These are phyloP conservation scores for Drosophila ironensis DNA, from an alignment of 1,140 invertebrate species.

Conservation along the genomic window DNA sequence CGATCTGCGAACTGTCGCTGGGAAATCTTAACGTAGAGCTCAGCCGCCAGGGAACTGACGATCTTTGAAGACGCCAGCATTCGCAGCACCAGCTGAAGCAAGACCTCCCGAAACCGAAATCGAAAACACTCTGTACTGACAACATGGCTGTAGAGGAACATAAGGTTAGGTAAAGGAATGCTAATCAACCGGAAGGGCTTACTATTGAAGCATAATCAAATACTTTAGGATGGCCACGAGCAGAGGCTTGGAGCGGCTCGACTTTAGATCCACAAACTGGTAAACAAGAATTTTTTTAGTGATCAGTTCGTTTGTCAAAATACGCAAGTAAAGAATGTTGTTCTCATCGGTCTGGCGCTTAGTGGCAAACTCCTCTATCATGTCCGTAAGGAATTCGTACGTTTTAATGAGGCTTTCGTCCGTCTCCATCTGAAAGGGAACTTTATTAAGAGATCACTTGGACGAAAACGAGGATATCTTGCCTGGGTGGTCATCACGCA, in stretches of 20 bases:
- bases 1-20: constrained; percentile 21
- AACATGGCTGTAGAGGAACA: constrained; percentile 27
- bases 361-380: constrained; percentile 25
- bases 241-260: constrained; percentile 6
- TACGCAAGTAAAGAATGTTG: constrained; percentile 27
- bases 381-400: constrained; percentile 30
- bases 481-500: constrained; percentile 25
- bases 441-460: background rate
- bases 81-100: constrained; percentile 38
- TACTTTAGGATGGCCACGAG: constrained; percentile 34
- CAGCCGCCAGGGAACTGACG: constrained; percentile 27
- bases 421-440: constrained; percentile 19
- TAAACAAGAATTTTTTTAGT: constrained; percentile 30
- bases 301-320: constrained; percentile 44
- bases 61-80: background rate
- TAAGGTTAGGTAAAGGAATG: too few species aligned
- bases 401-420: constrained; percentile 8
- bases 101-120: constrained; percentile 32
- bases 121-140: constrained; percentile 44
- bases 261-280: constrained; percentile 32
- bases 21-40: constrained; percentile 46
- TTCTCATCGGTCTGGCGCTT: constrained; percentile 1
- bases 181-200: too few species aligned
- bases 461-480: background rate
- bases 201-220: constrained; percentile 45